Base-by-base conservation (phyloP, 2,888 invertebrate species). In the Marronus borbonicus region DNA sequence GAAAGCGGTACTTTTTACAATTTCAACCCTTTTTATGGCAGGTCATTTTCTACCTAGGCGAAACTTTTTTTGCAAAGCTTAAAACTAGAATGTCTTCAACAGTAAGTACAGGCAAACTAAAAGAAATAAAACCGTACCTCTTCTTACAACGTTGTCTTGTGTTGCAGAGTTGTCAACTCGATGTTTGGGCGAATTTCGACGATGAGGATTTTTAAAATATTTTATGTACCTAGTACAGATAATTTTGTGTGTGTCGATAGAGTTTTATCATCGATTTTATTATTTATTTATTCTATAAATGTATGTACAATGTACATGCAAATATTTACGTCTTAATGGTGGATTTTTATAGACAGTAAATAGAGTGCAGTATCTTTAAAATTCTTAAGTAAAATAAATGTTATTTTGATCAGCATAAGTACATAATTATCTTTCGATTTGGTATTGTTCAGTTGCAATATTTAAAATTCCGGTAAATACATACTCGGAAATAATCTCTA, bases 1-100 rank as follows among this genome's bases (percentile, higher is more conserved):
- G 77, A 79, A 77, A 78, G 70, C 79, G 75, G 77, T 68, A 62
- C 77, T 64, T 80, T 79, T 80, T 80, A 80, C 60, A 78, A 68
- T 65, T 65, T 66, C 68, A 79, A 77, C 80, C 80, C 76, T 80
- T 80, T 77, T 78, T 74, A 74, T 62, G 65, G 76, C 72, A 78
- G 80, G 78, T 49, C 78, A 64, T 74, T 77, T 75, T 79, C 68
- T 65, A 74, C 66, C 72, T 66, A 44, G 24, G 55, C 76, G 75
- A 7, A 12, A 36, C 28, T 64, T 64, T 80, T 80, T 79, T 74
- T 58, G 39, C 66, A 55, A 55, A 20, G 55, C 20, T 55, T n/a
- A 55, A 55, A 55, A 3, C 20, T 55, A n/a, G 17, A n/a, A 5
- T n/a, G 2, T 20, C 20, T 20, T 20, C 20, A 20, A 20, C 20